Conservation (phyloP, 2,888 invertebrate species). For the Pyrgus malvae region DNA sequence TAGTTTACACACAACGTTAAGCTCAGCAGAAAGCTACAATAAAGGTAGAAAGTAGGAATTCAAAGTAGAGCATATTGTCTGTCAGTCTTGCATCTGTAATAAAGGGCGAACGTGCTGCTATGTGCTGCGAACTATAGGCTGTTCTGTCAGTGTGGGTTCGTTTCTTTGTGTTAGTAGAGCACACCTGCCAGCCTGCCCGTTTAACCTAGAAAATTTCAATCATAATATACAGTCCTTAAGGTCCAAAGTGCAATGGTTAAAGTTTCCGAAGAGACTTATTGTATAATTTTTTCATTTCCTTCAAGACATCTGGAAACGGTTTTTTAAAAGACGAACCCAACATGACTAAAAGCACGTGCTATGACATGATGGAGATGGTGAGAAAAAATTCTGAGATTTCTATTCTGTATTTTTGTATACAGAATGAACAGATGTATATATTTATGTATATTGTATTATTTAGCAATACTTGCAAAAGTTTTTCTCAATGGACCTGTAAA, state of each 20-base stretch:
- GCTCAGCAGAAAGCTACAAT: slow-evolving; percentile 2
- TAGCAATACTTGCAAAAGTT: no score
- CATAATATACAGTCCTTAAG: slow-evolving; percentile 13
- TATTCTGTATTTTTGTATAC: no score
- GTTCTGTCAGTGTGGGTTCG: slow-evolving; percentile 40
- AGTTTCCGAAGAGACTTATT: slow-evolving; percentile 45
- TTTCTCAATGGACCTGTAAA: no score
- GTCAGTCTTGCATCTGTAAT: slow-evolving; percentile 43
- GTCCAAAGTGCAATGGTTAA: slow-evolving; percentile 49
- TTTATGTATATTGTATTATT: no score
- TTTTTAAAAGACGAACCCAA: slow-evolving; percentile 47
- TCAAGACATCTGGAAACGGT: slow-evolving; percentile 57
- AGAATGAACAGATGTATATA: no score
- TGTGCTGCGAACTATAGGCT: slow-evolving; percentile 39
- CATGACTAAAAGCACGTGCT: slow-evolving; percentile 61
- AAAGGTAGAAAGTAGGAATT: slow-evolving; percentile 21
- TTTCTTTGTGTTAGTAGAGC: slow-evolving; percentile 40
- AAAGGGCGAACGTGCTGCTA: slow-evolving; percentile 58
- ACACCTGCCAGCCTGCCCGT: slow-evolving; percentile 42
- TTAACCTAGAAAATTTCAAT: background rate
- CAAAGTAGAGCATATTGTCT: slow-evolving; percentile 52
- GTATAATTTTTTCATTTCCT: slow-evolving; percentile 49
- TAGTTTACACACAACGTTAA: background rate
- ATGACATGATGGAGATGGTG: slow-evolving; percentile 19
- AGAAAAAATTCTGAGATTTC: slow-evolving; percentile 8